These are phyloP conservation scores for Cryptocheilus praepositus DNA, from an alignment of 2,888 invertebrate genomes.

Conservation along the genomic window DNA sequence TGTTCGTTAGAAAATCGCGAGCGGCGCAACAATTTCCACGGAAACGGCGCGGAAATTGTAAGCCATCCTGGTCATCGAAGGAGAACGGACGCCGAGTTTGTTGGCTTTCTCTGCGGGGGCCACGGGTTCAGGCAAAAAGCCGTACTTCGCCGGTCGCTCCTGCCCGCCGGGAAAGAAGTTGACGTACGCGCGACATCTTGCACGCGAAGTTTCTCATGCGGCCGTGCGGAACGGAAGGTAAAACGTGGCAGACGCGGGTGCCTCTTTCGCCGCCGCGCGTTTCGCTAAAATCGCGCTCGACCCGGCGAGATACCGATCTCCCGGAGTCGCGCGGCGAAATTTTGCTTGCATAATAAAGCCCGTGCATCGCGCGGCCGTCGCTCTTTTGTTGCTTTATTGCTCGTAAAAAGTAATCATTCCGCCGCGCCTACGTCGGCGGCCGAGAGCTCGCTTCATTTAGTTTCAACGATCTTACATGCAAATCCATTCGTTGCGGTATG, in stretches of 20 bases:
- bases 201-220: conserved; percentile 7
- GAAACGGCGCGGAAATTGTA: conserved; percentile 35
- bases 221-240: conserved; percentile 9
- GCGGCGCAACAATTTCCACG: conserved; percentile 24
- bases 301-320: too few species aligned
- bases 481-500: too few species aligned
- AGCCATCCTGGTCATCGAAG: conserved; percentile 34
- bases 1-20: too few species aligned
- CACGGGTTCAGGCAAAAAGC: conserved; percentile 24
- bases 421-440: too few species aligned
- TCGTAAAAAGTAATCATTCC: too few species aligned
- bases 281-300: not conserved
- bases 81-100: conserved; percentile 30
- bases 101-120: conserved; percentile 37
- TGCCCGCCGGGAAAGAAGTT: not conserved
- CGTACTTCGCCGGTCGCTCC: not conserved
- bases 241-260: not conserved
- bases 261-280: not conserved
- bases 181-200: conserved; percentile 5
- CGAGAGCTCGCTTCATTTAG: too few species aligned
- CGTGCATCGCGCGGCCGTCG: too few species aligned
- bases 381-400: too few species aligned
- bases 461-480: too few species aligned
- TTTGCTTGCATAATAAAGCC: too few species aligned
- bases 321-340: too few species aligned